Conservation (phyloP, 2,888 invertebrate genomes). For the Troides aeacus region DNA sequence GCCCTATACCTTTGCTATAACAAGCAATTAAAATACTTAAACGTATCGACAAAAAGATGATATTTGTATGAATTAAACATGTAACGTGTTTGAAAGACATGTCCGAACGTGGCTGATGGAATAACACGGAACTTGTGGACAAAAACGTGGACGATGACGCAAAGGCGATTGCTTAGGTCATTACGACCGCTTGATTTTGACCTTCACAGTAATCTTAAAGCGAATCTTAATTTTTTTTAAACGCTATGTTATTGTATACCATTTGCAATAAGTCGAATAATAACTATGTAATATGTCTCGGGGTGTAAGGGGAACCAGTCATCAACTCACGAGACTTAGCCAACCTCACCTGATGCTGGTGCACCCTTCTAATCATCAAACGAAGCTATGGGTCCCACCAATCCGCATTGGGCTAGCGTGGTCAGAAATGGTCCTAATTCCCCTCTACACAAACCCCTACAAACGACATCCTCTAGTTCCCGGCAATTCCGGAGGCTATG, state of each 20-base stretch:
- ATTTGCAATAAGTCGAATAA: neutral
- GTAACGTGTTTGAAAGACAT: constrained; percentile 21
- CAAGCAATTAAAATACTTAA: constrained; percentile 2
- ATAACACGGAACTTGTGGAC: constrained; percentile 23
- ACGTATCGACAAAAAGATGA: constrained; percentile 1
- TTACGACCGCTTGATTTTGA: constrained; percentile 30
- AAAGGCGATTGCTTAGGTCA: constrained; percentile 16
- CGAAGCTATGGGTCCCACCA: too few species aligned
- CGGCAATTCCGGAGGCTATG: too few species aligned
- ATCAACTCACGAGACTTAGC: too few species aligned
- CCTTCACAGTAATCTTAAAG: constrained; percentile 25
- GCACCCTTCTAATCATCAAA: too few species aligned
- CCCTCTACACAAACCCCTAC: too few species aligned
- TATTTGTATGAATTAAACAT: constrained; percentile 1
- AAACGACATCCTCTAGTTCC: too few species aligned
- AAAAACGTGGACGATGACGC: constrained; percentile 27
- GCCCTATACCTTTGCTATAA: constrained; percentile 6
- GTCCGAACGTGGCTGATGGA: constrained; percentile 15
- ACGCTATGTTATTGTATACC: neutral
- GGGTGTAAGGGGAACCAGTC: too few species aligned
- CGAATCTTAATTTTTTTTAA: neutral
- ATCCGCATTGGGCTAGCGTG: too few species aligned
- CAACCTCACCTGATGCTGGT: too few species aligned
- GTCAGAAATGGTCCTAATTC: too few species aligned
- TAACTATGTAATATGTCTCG: too few species aligned